Percentiles rank a stretch among this genome's conserved stretches.
Evolutionary conservation across 2,888 invertebrate genomes (phyloP).

Genomic region (Luperina testacea): DNA sequence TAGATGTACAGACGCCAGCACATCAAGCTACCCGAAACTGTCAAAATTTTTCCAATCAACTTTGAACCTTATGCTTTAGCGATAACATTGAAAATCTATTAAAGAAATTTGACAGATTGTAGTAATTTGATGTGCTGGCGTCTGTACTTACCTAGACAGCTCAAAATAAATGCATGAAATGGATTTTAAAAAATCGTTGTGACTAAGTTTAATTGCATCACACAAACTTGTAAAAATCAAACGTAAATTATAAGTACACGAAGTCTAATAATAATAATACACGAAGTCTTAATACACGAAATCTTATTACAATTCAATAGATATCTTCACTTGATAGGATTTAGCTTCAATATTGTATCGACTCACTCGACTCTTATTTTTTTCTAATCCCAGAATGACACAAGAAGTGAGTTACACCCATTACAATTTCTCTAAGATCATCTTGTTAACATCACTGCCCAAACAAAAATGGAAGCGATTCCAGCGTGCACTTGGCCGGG

Average conservation of each 20-base stretch:
- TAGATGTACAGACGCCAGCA: neutral
- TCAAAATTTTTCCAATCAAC: too few species aligned
- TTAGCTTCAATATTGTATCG: conserved; percentile 3
- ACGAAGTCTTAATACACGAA: neutral
- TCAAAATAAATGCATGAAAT: neutral
- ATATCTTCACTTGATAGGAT: neutral
- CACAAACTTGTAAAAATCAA: neutral
- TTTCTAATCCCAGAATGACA: neutral
- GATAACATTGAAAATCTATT: too few species aligned
- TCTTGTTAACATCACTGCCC: conserved; percentile 4
- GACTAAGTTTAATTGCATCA: neutral
- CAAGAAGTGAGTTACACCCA: neutral
- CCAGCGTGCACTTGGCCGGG: too few species aligned
- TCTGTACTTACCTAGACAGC: too few species aligned
- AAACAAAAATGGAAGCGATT: conserved; percentile 35
- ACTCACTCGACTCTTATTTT: neutral
- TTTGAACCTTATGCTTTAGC: too few species aligned
- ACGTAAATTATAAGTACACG: neutral
- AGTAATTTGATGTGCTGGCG: too few species aligned
- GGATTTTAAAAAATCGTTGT: neutral
- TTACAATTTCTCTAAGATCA: neutral
- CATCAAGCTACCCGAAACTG: too few species aligned
- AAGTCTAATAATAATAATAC: too few species aligned
- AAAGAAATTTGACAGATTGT: too few species aligned
- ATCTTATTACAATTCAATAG: neutral